phyloP scores from a whole-genome alignment of 2,797 vertebrate species.

The Enteromius argenteus region DNA sequence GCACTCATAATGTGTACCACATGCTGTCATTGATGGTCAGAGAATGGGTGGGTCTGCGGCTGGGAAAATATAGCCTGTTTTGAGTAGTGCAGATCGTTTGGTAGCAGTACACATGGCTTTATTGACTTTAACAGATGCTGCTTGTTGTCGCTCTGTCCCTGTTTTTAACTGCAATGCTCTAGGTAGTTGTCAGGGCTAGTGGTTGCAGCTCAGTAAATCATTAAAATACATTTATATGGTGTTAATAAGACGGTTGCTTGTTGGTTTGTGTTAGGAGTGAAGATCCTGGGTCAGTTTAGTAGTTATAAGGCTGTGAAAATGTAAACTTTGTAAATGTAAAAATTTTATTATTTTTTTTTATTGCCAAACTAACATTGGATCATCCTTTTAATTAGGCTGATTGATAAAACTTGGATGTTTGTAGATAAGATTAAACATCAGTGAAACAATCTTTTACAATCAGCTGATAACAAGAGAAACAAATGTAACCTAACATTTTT shows the following conservation, averaged over 20 bases:
- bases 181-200: slow-evolving; percentile 3
- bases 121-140: slow-evolving; percentile 23
- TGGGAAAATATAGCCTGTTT: slow-evolving; percentile 12
- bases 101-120: slow-evolving; percentile 17
- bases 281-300: background rate
- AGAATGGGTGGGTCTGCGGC: slow-evolving; percentile 27
- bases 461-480: background rate
- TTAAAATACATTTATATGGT: background rate
- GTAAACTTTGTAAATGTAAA: background rate
- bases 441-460: background rate
- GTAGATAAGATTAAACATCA: background rate
- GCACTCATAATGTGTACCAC: slow-evolving; percentile 23
- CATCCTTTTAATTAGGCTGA: background rate
- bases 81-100: slow-evolving; percentile 24
- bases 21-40: slow-evolving; percentile 29
- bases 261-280: background rate
- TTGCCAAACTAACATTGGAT: no score
- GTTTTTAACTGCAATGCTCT: slow-evolving; percentile 8
- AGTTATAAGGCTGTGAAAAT: background rate
- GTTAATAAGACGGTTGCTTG: background rate
- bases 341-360: background rate
- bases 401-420: background rate
- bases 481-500: background rate
- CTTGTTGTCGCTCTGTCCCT: background rate
- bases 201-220: background rate